Conservation (phyloP, 2,113 vertebrate genomes). For the Zootoca vivipara region DNA sequence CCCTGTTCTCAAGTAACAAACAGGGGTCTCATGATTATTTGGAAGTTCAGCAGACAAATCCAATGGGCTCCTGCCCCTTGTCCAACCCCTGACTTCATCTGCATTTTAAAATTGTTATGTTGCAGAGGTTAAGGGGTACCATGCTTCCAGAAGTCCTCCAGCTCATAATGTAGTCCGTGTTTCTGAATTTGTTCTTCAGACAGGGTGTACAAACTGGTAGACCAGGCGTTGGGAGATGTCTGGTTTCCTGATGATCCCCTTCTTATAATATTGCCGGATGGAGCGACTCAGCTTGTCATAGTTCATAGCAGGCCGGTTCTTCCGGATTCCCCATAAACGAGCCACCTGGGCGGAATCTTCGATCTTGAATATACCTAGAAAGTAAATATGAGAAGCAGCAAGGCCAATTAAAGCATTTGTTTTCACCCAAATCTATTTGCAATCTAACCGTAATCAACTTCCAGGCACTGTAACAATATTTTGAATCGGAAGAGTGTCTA, state of each 20-base stretch:
- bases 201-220: constrained; percentile 96
- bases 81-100: background rate
- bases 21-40: background rate
- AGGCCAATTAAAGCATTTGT: background rate
- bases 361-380: constrained; percentile 95
- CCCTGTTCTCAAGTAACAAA: background rate
- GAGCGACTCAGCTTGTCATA: constrained; percentile 99
- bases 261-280: constrained; percentile 99
- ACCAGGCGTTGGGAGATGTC: constrained; percentile 97
- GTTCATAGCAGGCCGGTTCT: constrained; percentile 98
- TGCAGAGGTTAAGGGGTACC: constrained; percentile 20
- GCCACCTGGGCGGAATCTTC: constrained; percentile 97
- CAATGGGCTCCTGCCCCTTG: background rate
- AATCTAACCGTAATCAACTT: background rate
- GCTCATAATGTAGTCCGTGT: background rate
- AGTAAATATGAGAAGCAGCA: background rate
- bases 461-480: background rate
- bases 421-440: background rate
- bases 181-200: constrained; percentile 62
- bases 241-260: constrained; percentile 97
- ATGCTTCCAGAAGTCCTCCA: background rate
- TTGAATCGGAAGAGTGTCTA: background rate
- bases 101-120: background rate
- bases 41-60: background rate
- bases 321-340: constrained; percentile 93